These are phyloP conservation scores for Falco novaeseelandiae DNA, from an alignment of 2,797 vertebrate genomes.

Conservation along the genomic window DNA sequence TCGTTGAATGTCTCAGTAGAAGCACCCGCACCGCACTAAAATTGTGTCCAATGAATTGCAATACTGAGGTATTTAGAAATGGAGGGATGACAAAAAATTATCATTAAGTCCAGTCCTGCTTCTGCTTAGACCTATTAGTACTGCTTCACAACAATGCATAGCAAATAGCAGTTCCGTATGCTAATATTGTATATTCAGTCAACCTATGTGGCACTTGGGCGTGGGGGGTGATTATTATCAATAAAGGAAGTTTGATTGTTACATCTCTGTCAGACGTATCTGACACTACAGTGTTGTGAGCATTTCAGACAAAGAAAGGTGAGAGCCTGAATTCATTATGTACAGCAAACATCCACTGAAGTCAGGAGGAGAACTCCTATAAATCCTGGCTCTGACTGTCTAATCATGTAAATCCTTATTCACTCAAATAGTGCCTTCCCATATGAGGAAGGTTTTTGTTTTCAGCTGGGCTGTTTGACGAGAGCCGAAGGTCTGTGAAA, in stretches of 20 bases:
- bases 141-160: not conserved
- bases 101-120: not conserved
- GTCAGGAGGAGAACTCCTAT: not conserved
- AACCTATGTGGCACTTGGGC: not conserved
- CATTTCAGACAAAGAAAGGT: not conserved
- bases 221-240: not conserved
- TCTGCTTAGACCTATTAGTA: not conserved
- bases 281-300: not conserved
- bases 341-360: not conserved
- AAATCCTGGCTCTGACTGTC: not conserved
- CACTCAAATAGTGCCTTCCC: not conserved
- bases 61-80: not conserved
- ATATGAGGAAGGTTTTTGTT: not conserved
- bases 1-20: not conserved
- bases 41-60: not conserved
- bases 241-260: not conserved
- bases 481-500: not conserved
- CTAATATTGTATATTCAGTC: not conserved
- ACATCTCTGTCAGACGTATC: not conserved
- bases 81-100: not conserved
- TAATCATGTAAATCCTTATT: not conserved
- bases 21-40: fast-evolving
- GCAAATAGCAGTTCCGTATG: not conserved
- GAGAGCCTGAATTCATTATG: not conserved
- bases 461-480: not conserved